A percentile compares a stretch with the other conserved stretches of the same genome.
phyloP scores from a whole-genome alignment of 2,888 invertebrate species.

The Acanthococcus lagerstroemiae region DNA sequence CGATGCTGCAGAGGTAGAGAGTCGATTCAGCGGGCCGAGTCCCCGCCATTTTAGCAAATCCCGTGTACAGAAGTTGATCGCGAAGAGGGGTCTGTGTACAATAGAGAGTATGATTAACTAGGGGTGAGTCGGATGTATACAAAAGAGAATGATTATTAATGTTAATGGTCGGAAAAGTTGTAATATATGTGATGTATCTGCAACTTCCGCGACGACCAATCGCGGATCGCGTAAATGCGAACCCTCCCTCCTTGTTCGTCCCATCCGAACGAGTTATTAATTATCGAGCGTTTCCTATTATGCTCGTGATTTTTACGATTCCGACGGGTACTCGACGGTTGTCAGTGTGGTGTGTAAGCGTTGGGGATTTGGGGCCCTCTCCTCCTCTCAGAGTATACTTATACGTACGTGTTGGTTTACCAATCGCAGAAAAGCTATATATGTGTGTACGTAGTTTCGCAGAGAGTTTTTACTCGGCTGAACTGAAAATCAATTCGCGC shows the following conservation, averaged over 20 bases:
- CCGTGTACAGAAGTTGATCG: neutral
- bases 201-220: slow-evolving; percentile 19
- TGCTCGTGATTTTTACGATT: neutral
- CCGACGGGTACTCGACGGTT: neutral
- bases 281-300: slow-evolving; percentile 21
- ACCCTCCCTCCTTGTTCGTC: neutral
- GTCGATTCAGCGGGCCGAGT: too few species aligned
- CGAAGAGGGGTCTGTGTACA: slow-evolving; percentile 7
- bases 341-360: too few species aligned
- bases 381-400: too few species aligned
- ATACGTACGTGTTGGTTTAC: too few species aligned
- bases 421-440: too few species aligned
- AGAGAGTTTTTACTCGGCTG: too few species aligned
- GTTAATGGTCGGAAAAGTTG: slow-evolving; percentile 30
- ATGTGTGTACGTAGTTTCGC: too few species aligned
- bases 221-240: neutral
- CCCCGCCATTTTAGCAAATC: neutral
- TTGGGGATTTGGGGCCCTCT: too few species aligned
- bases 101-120: slow-evolving; percentile 25
- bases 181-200: slow-evolving; percentile 20
- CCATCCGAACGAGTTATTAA: slow-evolving; percentile 19
- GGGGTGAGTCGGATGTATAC: neutral
- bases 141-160: slow-evolving; percentile 23
- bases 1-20: too few species aligned
- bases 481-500: too few species aligned